Evolutionary conservation across 2,888 invertebrate genomes (phyloP), one percentile per base, ranked within the genome.

Genomic region (Cerastis rubricosa): DNA sequence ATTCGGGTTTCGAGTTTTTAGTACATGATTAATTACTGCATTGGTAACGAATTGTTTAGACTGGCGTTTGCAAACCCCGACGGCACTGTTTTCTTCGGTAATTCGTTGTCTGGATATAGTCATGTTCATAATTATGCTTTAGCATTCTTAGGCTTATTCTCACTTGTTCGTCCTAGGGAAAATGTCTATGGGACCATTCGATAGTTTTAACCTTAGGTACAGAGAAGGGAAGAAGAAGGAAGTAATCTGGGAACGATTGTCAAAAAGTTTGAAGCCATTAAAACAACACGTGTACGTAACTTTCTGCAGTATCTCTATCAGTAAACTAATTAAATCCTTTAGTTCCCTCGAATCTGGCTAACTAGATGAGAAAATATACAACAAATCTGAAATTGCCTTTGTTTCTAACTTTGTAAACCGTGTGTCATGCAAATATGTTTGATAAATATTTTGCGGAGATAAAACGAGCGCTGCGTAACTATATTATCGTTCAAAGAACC

Each of bases 381-480:
- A 75, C 74, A 79, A 59, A 69, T 25, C 71, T 63, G 51, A 71
- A 83, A 35, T 63, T 22, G 51, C 57, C 59, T 72, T 72, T 83
- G 64, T 79, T 79, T 17, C 59, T 43, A 65, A 54, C 51, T 76
- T 78, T 78, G 75, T 66, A 82, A 68, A 80, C 61, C 64, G 71
- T 74, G 73, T 73, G 78, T 72, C 80, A 81, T 77, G 76, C 78
- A 84, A 83, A 86, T 81, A 87, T 76, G 77, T 71, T 75, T 79
- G 75, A 85, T 84, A 84, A 85, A 87, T 75, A 81, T 83, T 81
- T 81, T 81, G 76, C 81, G 68, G 69, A 86, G 86, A 90, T 89
- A 89, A 85, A 76, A 74, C 59, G 49, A 29, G 0, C 59, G 29
- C 71, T 80, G 69, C 74, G 61, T 25, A 51, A 68, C 45, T 19